These are phyloP conservation scores for Phaethon lepturus DNA, from an alignment of 2,113 vertebrate genomes.

Conservation along the genomic window DNA sequence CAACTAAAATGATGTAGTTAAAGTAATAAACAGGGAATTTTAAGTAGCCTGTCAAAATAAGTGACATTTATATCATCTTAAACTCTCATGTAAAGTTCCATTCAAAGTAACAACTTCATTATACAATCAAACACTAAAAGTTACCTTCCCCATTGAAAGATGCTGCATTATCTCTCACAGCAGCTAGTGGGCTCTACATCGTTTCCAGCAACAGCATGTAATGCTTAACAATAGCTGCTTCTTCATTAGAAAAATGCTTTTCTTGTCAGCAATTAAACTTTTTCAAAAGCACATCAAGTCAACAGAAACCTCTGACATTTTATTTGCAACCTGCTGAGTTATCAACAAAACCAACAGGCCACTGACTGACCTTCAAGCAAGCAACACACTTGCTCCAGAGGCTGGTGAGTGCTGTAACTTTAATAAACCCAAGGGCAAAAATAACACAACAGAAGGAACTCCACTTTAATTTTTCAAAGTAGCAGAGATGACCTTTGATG, in stretches of 20 bases:
- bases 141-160: not conserved
- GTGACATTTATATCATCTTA: slow-evolving; percentile 15
- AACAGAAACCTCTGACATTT: not conserved
- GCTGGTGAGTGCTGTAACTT: not conserved
- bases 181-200: not conserved
- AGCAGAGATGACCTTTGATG: not conserved
- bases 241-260: not conserved
- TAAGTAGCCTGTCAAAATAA: slow-evolving; percentile 53
- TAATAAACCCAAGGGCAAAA: not conserved
- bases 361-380: not conserved
- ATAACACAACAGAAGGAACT: not conserved
- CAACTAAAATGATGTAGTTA: slow-evolving; percentile 51
- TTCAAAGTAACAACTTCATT: slow-evolving; percentile 34
- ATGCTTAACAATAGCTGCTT: not conserved
- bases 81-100: slow-evolving; percentile 26
- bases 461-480: not conserved
- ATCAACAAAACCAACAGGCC: not conserved
- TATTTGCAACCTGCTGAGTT: not conserved
- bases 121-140: not conserved
- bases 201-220: not conserved
- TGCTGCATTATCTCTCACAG: not conserved
- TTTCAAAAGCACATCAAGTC: not conserved
- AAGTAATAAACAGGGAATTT: slow-evolving; percentile 60
- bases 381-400: not conserved
- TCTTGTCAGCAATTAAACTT: not conserved